Evolutionary conservation across 2,797 vertebrate genomes (phyloP), one percentile per base, ranked within the genome.

Genomic region (Coranthus polyacanthus): DNA sequence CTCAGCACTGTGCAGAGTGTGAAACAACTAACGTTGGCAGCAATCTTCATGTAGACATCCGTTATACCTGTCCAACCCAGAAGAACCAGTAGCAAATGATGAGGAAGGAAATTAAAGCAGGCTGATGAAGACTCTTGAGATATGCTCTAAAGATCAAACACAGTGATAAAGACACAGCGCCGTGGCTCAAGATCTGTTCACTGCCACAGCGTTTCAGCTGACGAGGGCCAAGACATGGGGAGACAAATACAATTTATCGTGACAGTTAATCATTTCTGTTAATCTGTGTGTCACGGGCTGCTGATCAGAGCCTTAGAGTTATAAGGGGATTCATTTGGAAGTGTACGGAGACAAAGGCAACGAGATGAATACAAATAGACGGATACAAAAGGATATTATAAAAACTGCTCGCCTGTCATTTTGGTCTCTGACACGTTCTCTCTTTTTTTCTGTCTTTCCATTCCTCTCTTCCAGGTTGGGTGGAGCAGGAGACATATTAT

Each of bases 401-500:
- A 81, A 75, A 86, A 77, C 52, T 53, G 70, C 81, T 79, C 68
- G 62, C 54, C 57, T 83, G 82, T 81, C 81, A 72, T 73, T 84
- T 75, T 47, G 47, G 17, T 70, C 72, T 69, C 73, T 78, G 75
- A 77, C 86, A 75, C 68, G 57, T 49, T 79, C 36, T 62, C 62
- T 66, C 34, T 76, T 78, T 26, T 64, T 22, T 26, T 74, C 22
- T 72, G 3, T 50, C 34, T 75, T 57, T 78, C 38, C 82, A 59
- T 69, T 57, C 24, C 72, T 78, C 75, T 86, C 79, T 86, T 87
- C 32, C 84, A 95, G 94, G 94, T 84, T 95, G 94, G 94, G 92
- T 95, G 86, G 94, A 94, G 84, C 84, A 11, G 78, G 94, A 95
- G 86, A 93, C 94, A 5, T 94, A 95, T 92, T 95, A 94, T 92